Evolutionary conservation across 2,888 invertebrate species (phyloP).

Genomic region (Temnothorax rugatulus): DNA sequence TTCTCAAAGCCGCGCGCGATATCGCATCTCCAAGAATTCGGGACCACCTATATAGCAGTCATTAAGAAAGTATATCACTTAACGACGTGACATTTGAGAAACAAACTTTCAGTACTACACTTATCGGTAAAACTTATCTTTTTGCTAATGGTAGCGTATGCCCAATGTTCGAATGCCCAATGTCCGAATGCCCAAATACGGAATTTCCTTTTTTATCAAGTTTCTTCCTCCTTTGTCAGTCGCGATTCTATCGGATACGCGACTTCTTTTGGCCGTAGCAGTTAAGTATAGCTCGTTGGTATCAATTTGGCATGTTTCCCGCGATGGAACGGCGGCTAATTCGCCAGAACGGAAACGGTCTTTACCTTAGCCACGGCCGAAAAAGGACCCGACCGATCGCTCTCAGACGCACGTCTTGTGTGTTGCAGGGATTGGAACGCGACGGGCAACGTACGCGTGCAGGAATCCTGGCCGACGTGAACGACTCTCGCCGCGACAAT

Average conservation of each 20-base stretch:
- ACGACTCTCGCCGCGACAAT: conserved; percentile 82
- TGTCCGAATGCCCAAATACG: neutral
- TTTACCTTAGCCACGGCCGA: conserved; percentile 52
- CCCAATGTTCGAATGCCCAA: neutral
- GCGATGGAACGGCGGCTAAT: conserved; percentile 52
- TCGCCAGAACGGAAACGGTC: conserved; percentile 54
- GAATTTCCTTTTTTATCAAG: conserved; percentile 4
- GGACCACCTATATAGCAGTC: neutral
- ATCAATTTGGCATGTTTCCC: conserved; percentile 56
- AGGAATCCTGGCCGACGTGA: conserved; percentile 86
- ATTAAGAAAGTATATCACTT: neutral
- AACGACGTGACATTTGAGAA: neutral
- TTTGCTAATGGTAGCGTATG: neutral
- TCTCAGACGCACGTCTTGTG: conserved; percentile 76
- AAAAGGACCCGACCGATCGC: conserved; percentile 71
- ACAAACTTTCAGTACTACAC: neutral
- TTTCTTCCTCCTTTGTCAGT: conserved; percentile 10
- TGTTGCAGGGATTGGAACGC: conserved; percentile 86
- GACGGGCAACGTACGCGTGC: conserved; percentile 85
- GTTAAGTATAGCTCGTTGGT: conserved; percentile 42
- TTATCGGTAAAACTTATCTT: neutral
- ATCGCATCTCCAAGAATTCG: too few species aligned
- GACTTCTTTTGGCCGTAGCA: conserved; percentile 27
- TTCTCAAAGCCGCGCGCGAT: too few species aligned
- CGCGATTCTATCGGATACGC: conserved; percentile 38